Evolutionary conservation across 1,140 invertebrate genomes (phyloP).

Genomic region (Chironomus tepperi): DNA sequence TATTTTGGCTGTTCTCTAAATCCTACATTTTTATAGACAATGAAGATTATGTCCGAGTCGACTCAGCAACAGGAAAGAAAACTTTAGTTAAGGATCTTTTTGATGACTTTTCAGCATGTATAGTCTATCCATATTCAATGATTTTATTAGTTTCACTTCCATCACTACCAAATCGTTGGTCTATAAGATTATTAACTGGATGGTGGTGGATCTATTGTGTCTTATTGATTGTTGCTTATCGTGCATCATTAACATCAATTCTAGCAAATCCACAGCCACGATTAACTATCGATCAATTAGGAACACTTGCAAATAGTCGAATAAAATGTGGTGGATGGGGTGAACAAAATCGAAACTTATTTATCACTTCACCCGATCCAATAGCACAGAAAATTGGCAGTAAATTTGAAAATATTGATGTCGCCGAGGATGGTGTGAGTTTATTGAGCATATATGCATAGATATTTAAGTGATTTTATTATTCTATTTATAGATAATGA

Average conservation of each 20-base stretch:
- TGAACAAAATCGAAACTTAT: constrained; percentile 56
- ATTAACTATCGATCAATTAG: constrained; percentile 65
- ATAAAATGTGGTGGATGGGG: constrained; percentile 60
- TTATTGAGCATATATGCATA: constrained; percentile 27
- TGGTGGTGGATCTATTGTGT: constrained; percentile 81
- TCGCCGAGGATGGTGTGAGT: constrained; percentile 48
- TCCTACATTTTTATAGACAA: constrained; percentile 28
- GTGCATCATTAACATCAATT: constrained; percentile 73
- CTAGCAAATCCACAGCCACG: constrained; percentile 64
- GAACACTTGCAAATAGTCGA: constrained; percentile 53
- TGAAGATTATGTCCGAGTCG: constrained; percentile 5
- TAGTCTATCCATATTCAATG: constrained; percentile 71
- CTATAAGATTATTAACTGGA: constrained; percentile 64
- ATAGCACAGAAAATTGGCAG: constrained; percentile 53
- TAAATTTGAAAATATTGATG: constrained; percentile 52
- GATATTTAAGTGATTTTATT: constrained; percentile 28
- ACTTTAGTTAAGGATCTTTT: constrained; percentile 46
- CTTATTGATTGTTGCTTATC: constrained; percentile 63
- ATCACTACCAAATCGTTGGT: constrained; percentile 63
- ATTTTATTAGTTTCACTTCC: constrained; percentile 65
- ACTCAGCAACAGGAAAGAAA: not conserved
- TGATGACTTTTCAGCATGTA: constrained; percentile 56
- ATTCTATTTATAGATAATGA: constrained; percentile 34
- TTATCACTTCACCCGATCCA: constrained; percentile 55
- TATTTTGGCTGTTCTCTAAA: constrained; percentile 35